Evolutionary conservation across 2,113 vertebrate genomes (phyloP).

Genomic region (Phocoena sinus): DNA sequence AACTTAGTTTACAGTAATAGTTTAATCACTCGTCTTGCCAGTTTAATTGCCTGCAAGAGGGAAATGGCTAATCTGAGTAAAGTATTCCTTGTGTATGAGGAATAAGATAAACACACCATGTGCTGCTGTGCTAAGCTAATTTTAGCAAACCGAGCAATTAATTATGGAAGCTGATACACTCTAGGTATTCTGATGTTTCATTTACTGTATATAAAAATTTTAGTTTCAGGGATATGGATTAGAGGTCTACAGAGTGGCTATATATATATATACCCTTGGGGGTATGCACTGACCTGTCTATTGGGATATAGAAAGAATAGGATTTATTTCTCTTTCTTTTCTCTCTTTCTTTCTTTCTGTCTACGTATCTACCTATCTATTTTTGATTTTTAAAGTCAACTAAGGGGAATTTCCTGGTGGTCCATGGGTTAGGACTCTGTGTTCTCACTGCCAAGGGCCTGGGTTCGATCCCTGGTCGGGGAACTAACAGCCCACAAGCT

Average conservation of each 20-base stretch:
- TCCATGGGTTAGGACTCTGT: background rate
- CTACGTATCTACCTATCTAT: background rate
- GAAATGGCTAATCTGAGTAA: conserved; percentile 66
- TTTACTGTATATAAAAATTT: conserved; percentile 19
- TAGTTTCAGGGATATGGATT: background rate
- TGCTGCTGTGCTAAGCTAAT: conserved; percentile 74
- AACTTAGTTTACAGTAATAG: background rate
- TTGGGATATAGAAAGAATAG: background rate
- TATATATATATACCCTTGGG: too few relatives aligned
- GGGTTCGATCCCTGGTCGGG: background rate
- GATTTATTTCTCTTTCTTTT: background rate
- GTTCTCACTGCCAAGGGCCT: background rate
- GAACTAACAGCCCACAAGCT: background rate
- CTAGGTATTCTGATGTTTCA: background rate
- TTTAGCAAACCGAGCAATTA: conserved; percentile 73
- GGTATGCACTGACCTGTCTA: background rate
- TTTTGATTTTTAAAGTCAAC: background rate
- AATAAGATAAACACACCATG: conserved; percentile 75
- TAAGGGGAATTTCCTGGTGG: background rate
- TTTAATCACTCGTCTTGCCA: background rate
- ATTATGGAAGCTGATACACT: conserved; percentile 51
- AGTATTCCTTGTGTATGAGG: conserved; percentile 64
- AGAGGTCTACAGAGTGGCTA: background rate
- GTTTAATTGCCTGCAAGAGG: conserved; percentile 35
- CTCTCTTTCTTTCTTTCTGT: background rate